A percentile compares a stretch with the other conserved stretches of the same genome.
Evolutionary conservation across 2,888 invertebrate species (phyloP).

Genomic region (Drosophila neotestacea): DNA sequence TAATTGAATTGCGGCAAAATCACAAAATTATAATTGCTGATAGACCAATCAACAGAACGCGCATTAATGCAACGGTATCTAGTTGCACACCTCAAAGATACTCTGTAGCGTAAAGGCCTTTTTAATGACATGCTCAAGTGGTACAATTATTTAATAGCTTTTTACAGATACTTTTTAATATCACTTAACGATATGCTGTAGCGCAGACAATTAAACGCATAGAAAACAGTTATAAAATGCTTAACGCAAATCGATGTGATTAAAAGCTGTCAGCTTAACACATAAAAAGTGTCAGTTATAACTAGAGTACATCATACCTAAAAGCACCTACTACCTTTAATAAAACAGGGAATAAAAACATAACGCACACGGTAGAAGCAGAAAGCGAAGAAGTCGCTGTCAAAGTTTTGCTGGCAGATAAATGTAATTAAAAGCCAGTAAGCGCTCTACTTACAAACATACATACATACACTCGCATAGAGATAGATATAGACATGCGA

Average conservation of each 20-base stretch:
- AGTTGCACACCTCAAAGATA: slow-evolving; percentile 15
- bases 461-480: slow-evolving; percentile 17
- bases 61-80: slow-evolving; percentile 21
- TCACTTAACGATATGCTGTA: neutral
- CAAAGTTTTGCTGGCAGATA: slow-evolving; percentile 70
- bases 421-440: slow-evolving; percentile 73
- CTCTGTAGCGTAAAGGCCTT: slow-evolving; percentile 4
- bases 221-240: neutral
- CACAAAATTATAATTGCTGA: slow-evolving; percentile 57
- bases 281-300: neutral
- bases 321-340: neutral
- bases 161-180: neutral
- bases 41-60: slow-evolving; percentile 50
- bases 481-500: slow-evolving; percentile 22
- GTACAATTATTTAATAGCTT: slow-evolving; percentile 8
- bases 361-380: slow-evolving; percentile 41
- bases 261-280: slow-evolving; percentile 10
- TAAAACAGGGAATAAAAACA: slow-evolving; percentile 42
- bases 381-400: slow-evolving; percentile 41
- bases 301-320: neutral
- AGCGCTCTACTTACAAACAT: slow-evolving; percentile 27
- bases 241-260: neutral
- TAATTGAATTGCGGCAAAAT: slow-evolving; percentile 69
- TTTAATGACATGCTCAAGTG: slow-evolving; percentile 5
- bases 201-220: slow-evolving; percentile 17